Base-by-base conservation (phyloP, 2,888 invertebrate genomes). In the Platynereis dumerilii region DNA sequence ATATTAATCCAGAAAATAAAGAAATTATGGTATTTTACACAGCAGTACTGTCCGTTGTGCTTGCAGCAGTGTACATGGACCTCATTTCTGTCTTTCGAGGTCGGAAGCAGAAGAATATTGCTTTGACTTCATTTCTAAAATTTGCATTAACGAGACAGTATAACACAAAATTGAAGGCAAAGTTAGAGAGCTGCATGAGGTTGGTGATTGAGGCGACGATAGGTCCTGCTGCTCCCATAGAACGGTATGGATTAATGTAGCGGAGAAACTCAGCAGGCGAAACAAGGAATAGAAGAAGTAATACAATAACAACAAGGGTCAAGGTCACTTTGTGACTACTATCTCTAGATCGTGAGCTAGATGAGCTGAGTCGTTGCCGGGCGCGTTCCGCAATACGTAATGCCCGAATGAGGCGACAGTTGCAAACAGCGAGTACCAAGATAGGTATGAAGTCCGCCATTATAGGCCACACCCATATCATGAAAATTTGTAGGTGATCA, bases 111-210 rank as follows among this genome's bases (percentile, higher is more conserved):
- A 24, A 55, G 54, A 53, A 54, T 56, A 62, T 62, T 29, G 56
- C 62, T 17, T 39, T 28, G n/a, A 56, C 56, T 2, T 91, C 91
- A 76, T 88, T 89, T 42, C 91, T 87, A 81, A 91, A 91, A 77
- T 91, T 91, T 76, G 90, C 89, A 69, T 91, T 91, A 81, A 91
- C 91, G 64, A 91, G 86, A 80, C 90, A 91, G 84, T 91, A 91
- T 67, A 91, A 90, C 81, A 91, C 90, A 85, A 91, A 91, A 39
- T 91, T 91, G 69, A 91, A 53, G 52, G 91, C 91, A 82, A 91
- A 91, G 83, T 91, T 91, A 72, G 39, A 27, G 15, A 64, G 29
- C 52, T 69, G 69, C 27, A 69, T 54, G 12, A 64, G 44, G 55
- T 69, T 69, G n/a, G 64, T 56, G n/a, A 69, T 60, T 5, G 27